phyloP scores from a whole-genome alignment of 2,113 vertebrate species.

The Myrmecophaga tridactyla region DNA sequence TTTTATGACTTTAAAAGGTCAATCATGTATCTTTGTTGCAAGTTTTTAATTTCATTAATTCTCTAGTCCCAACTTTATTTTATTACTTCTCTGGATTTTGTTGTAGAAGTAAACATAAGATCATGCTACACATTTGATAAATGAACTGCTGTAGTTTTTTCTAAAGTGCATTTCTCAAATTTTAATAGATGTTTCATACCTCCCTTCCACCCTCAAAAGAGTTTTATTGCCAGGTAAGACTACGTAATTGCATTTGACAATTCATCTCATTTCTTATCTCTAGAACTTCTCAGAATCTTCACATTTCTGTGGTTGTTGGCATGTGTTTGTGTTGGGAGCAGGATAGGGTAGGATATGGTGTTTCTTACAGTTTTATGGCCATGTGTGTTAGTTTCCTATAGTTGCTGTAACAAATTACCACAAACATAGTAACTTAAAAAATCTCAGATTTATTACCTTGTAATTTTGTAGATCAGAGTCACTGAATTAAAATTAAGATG shows the following conservation, averaged over 20 bases:
- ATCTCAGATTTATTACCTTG: background rate
- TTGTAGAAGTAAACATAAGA: no score
- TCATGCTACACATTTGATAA: no score
- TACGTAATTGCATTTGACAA: background rate
- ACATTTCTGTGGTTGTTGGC: background rate
- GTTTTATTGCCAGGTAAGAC: background rate
- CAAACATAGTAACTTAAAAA: background rate
- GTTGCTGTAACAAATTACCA: background rate
- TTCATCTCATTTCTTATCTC: background rate
- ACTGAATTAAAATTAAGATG: background rate
- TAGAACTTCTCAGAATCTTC: background rate
- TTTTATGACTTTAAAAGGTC: background rate
- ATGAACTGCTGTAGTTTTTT: no score
- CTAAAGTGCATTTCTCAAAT: no score
- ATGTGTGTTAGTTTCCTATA: background rate
- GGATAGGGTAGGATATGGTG: background rate
- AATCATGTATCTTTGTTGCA: no score
- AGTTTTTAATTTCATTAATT: no score
- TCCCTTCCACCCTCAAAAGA: no score
- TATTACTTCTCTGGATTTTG: no score
- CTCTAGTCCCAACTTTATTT: no score
- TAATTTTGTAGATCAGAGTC: background rate
- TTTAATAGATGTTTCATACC: no score
- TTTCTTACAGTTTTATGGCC: background rate
- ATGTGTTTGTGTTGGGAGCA: background rate